Evolutionary conservation across 2,797 vertebrate species (phyloP), one percentile per base, ranked within the genome.

Genomic region (Meda fulgida): DNA sequence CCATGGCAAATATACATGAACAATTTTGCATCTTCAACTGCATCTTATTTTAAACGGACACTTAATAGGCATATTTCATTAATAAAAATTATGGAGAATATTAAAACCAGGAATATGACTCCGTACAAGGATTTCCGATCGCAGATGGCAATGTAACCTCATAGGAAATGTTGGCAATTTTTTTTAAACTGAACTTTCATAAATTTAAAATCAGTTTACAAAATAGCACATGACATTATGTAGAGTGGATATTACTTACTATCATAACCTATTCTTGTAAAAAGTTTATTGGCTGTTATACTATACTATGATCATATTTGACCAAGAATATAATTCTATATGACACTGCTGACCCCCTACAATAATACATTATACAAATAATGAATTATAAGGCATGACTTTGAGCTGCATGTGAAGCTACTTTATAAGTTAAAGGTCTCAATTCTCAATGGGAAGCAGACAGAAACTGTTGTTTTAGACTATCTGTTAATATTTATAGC

Each of bases 1-100:
- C 86, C 75, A 88, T 86, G 85, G 76, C 66, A 83, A 83, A 88
- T 77, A 21, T 84, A 80, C 36, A 83, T 65, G 84, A 72, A 84
- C 70, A 69, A 34, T 79, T 26, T 72, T 78, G 46, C 11, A 34
- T 66, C 60, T 23, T 29, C 48, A 88, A 83, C 66, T 67, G 46
- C 21, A 23, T 66, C 63, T 58, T 66, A 72, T 71, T 67, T 51
- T 84, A 81, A 29, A 72, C 2, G 9, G 40, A 80, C 36, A 66
- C 38, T 18, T 46, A 18, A 8, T 21, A 83, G 63, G 21, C 58
- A 60, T 31, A 38, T 80, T 84, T 85, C 48, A 78, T 69, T 84
- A 21, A 81, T 53, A 13, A 81, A 63, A 23, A 69, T 6, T 14
- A 66, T 10, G 34, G 70, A 34, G 40, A 65, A 65, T n/a, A 55